These are phyloP conservation scores for Amphipoea oculea DNA, from an alignment of 2,888 invertebrate genomes.

Conservation along the genomic window DNA sequence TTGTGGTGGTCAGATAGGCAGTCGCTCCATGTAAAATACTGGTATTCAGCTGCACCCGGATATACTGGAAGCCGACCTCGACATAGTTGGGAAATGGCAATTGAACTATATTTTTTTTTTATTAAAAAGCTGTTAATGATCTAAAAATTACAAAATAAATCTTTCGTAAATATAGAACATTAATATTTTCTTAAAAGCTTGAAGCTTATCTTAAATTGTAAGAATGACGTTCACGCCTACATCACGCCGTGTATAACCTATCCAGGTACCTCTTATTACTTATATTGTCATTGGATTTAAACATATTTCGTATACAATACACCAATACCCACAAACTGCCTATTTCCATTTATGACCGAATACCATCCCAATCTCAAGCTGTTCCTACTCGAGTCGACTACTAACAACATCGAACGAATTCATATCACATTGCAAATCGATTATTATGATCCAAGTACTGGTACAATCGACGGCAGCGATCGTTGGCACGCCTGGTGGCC, in stretches of 20 bases:
- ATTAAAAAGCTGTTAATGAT: too few species aligned
- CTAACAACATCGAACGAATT: slow-evolving; percentile 72
- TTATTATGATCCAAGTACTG: slow-evolving; percentile 76
- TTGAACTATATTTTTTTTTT: too few species aligned
- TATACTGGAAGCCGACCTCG: too few species aligned
- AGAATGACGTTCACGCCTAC: background rate
- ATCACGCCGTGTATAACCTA: background rate
- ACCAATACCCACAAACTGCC: slow-evolving; percentile 10
- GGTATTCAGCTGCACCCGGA: too few species aligned
- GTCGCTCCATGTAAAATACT: too few species aligned
- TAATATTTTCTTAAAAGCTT: background rate
- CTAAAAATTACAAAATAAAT: too few species aligned
- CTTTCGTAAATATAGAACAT: background rate
- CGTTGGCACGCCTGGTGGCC: slow-evolving; percentile 66
- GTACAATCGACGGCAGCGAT: slow-evolving; percentile 70
- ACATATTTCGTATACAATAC: slow-evolving; percentile 12
- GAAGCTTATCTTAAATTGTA: background rate
- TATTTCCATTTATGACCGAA: slow-evolving; percentile 58
- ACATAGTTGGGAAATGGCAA: too few species aligned
- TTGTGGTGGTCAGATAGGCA: too few species aligned
- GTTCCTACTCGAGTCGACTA: slow-evolving; percentile 63
- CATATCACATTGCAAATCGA: slow-evolving; percentile 76
- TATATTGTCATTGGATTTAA: background rate
- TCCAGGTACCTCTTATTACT: background rate
- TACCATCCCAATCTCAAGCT: slow-evolving; percentile 56